These are phyloP conservation scores for Ernsta delagoae DNA, from an alignment of 2,888 invertebrate genomes.

Conservation along the genomic window DNA sequence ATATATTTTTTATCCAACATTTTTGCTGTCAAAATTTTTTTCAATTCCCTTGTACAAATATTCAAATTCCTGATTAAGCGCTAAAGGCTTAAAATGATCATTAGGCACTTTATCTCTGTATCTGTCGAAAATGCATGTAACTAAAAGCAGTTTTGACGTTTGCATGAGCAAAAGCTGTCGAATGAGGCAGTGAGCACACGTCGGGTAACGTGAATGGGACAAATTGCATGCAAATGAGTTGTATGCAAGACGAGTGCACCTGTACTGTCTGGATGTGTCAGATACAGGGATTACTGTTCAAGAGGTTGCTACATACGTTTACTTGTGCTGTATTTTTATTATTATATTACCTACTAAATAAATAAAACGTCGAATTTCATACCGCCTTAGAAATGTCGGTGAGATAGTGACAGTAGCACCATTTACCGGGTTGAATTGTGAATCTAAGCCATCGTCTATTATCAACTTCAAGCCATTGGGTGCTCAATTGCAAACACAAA, in stretches of 20 bases:
- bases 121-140: background rate
- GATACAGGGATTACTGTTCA: constrained; percentile 1
- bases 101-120: too few relatives aligned
- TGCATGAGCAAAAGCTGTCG: constrained; percentile 1
- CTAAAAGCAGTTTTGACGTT: background rate
- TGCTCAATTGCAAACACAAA: too few relatives aligned
- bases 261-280: constrained; percentile 8
- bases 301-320: background rate
- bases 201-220: constrained; percentile 26
- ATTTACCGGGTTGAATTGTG: too few relatives aligned
- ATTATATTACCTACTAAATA: too few relatives aligned
- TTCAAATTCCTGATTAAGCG: background rate
- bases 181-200: background rate
- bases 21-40: background rate
- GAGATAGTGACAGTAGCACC: too few relatives aligned
- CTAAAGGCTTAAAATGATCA: background rate
- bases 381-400: too few relatives aligned
- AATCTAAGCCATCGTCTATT: too few relatives aligned
- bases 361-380: too few relatives aligned
- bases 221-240: constrained; percentile 38
- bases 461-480: too few relatives aligned
- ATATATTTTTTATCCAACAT: background rate
- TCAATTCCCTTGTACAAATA: too few relatives aligned
- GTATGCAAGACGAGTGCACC: constrained; percentile 25
- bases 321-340: background rate